phyloP scores from a whole-genome alignment of 1,140 invertebrate genomes.

The Whitmania pigra region DNA sequence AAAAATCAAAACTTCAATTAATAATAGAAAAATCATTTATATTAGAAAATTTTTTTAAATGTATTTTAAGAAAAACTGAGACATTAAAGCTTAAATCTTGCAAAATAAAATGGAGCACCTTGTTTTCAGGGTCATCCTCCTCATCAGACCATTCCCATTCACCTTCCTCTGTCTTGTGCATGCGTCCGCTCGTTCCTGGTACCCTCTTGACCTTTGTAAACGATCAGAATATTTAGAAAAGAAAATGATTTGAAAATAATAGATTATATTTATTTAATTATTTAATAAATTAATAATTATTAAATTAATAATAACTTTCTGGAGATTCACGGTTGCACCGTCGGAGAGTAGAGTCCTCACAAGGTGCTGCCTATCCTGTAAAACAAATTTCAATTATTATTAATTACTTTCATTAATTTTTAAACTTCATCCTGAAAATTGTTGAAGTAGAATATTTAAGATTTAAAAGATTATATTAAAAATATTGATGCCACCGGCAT shows the following conservation, averaged over 20 bases:
- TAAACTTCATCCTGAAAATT: too few species aligned
- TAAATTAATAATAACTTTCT: conserved; percentile 55
- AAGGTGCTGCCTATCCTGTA: conserved; percentile 74
- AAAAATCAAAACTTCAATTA: too few species aligned
- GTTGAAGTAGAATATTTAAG: too few species aligned
- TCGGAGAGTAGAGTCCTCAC: conserved; percentile 77
- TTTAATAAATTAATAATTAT: neutral
- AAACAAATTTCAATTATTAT: conserved; percentile 1
- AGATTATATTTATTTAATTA: too few species aligned
- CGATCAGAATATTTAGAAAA: neutral
- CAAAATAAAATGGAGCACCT: conserved; percentile 25
- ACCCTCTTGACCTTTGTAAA: conserved; percentile 46
- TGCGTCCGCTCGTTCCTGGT: conserved; percentile 74
- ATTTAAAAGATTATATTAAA: too few species aligned
- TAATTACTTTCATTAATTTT: too few species aligned
- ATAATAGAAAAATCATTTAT: too few species aligned
- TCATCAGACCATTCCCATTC: conserved; percentile 97
- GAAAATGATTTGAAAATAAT: too few species aligned
- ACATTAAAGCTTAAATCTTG: too few species aligned
- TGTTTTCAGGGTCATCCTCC: conserved; percentile 49
- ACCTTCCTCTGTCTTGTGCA: conserved; percentile 85
- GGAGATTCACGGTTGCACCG: conserved; percentile 61
- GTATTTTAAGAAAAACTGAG: too few species aligned
- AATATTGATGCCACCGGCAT: too few species aligned
- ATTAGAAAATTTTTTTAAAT: too few species aligned